These are phyloP conservation scores for Tursiops truncatus DNA, from an alignment of 2,113 vertebrate species.

Conservation along the genomic window DNA sequence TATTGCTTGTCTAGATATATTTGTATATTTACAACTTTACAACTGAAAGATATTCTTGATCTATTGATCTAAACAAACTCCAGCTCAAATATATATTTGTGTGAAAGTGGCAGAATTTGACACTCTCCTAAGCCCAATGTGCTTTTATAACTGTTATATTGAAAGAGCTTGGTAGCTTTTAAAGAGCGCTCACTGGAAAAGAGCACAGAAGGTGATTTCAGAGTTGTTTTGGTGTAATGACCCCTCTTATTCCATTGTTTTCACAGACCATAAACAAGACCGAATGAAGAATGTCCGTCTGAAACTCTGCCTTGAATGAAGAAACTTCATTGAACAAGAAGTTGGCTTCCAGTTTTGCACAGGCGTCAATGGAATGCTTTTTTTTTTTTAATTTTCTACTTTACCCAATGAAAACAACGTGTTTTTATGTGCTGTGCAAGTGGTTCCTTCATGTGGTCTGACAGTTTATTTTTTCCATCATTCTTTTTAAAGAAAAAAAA, in stretches of 20 bases:
- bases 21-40: background rate
- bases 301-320: conserved; percentile 96
- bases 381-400: conserved; percentile 85
- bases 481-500: conserved; percentile 86
- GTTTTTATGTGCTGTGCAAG: conserved; percentile 91
- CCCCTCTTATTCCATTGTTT: conserved; percentile 79
- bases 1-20: background rate
- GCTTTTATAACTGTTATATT: background rate
- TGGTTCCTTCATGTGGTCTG: conserved; percentile 91
- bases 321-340: conserved; percentile 94
- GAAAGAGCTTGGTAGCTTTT: conserved; percentile 61
- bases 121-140: background rate
- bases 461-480: conserved; percentile 90
- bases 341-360: conserved; percentile 97
- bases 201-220: conserved; percentile 51
- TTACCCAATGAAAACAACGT: conserved; percentile 90
- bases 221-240: conserved; percentile 75
- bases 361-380: conserved; percentile 92
- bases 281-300: conserved; percentile 92
- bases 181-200: conserved; percentile 58
- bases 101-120: background rate
- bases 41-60: background rate
- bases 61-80: background rate
- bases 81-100: background rate
- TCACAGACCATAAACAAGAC: conserved; percentile 93